Percentiles rank a stretch among this genome's conserved stretches.
Evolutionary conservation across 2,797 vertebrate genomes (phyloP).

Genomic region (Sebastes goodei): DNA sequence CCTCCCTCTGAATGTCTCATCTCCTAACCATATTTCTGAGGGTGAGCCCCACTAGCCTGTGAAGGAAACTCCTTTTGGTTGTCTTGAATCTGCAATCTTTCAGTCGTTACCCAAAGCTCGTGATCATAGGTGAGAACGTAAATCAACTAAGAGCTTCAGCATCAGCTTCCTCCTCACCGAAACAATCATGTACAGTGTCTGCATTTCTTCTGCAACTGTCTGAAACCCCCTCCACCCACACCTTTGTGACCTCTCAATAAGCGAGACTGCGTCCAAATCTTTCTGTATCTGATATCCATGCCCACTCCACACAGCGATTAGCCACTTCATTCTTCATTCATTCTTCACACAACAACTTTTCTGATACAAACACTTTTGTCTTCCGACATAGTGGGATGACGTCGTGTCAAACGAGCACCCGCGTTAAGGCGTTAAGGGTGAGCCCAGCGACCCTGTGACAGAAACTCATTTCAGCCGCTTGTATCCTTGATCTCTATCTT

Average conservation of each 20-base stretch:
- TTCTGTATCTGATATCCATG: not conserved
- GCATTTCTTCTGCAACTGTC: not conserved
- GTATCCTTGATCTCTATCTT: not conserved
- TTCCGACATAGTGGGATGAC: not conserved
- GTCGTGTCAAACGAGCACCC: not conserved
- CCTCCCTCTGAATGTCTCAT: not conserved
- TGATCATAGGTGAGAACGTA: not conserved
- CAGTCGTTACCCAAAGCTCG: not conserved
- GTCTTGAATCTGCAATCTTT: not conserved
- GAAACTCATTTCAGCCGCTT: not conserved
- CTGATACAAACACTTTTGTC: not conserved
- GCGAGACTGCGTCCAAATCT: not conserved
- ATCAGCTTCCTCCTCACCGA: not conserved
- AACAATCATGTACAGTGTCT: not conserved
- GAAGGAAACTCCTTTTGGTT: not conserved
- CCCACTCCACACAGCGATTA: not conserved
- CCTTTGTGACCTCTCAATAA: not conserved
- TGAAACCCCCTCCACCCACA: not conserved
- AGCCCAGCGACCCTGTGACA: not conserved
- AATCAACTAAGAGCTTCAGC: not conserved
- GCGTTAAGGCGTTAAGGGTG: not conserved
- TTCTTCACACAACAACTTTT: not conserved
- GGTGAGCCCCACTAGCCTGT: not conserved
- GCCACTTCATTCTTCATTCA: too few relatives aligned
- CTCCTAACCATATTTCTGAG: not conserved